Evolutionary conservation across 2,113 vertebrate species (phyloP), one percentile per base, ranked within the genome.

Genomic region (Engystomops pustulosus): DNA sequence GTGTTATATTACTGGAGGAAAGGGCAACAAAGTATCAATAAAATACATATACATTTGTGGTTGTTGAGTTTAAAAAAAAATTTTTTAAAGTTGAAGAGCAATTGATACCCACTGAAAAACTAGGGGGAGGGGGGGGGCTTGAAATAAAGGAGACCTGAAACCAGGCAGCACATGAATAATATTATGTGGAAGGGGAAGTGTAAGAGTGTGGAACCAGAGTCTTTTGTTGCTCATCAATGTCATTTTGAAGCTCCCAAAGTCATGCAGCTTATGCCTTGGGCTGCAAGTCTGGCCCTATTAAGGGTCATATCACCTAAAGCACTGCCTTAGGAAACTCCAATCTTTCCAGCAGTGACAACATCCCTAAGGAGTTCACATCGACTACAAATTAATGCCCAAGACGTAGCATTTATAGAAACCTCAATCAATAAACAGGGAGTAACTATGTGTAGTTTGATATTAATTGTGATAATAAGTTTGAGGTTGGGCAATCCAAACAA

Each of bases 271-370:
- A 77, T 20, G 74, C 74, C 49, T 14, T 44, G 6, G 72, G 74
- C 49, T 55, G 17, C 3, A 38, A 14, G 47, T 23, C 32, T 36
- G 49, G 30, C 51, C 9, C 30, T 23, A 79, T 79, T 79, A 44
- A 25, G n/a, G 38, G 76, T 41, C 55, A 78, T 55, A n/a, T 79
- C 38, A 79, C 76, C 51, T 44, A 27, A 17, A 36, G 76, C 76
- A 62, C 20, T 62, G 76, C 76, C 53, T 79, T 44, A 18, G 53
- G 76, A 79, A 25, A 44, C 20, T 79, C n/a, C 36, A 41, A 17
- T n/a, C 20, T 62, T 77, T 44, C 51, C 36, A 27, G n/a, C n/a
- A 25, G 23, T 79, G 36, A 27, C n/a, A 44, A n/a, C 7, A 18
- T 27, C 55, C 23, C 11, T 27, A 6, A n/a, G 55, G 20, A 44